Evolutionary conservation across 2,888 invertebrate genomes (phyloP), one percentile per base, ranked within the genome.

Genomic region (Drosophila cyrtoloma): DNA sequence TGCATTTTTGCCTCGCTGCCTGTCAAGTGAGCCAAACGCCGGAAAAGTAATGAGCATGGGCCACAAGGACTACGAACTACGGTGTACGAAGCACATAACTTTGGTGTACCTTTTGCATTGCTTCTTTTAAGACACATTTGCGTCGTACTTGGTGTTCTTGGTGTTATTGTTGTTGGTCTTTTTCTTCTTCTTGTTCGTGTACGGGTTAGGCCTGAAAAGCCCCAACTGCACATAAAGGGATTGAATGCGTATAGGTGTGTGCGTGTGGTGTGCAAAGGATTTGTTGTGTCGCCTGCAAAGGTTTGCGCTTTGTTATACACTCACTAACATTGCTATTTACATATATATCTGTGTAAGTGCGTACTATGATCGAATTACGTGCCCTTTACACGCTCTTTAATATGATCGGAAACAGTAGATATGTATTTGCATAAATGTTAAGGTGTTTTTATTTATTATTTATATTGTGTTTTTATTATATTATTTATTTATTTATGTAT

Each of bases 1-100:
- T 88, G 88, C 88, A 91, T 88, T 91, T 90, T 88, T 89, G 63
- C 86, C 83, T 71, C 53, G 74, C 81, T 78, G 77, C 86, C 74
- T 85, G 88, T 74, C 86, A 90, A 83, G 86, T 73, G 71, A 76
- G 76, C 73, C 64, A 62, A 58, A n/a, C 60, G 30, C 44, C 35
- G 35, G 22, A 19, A 37, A 70, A 53, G 72, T 28, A 75, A 47
- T 59, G 51, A 44, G 37, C 55, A 37, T 10, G 47, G 47, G 9
- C 47, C 47, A 47, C 22, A 26, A 47, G 22, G 26, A 47, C 47
- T 14, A 47, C 47, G 47, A 22, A 26, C 5, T 44, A 44, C n/a
- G 42, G 14, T 22, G 32, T 33, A 51, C 55, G 58, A 12, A 63
- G 79, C 89, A 86, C 86, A 86, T 86, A 86, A 81, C 90, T 90